phyloP scores from a whole-genome alignment of 2,888 invertebrate genomes.

The Acrocyrtus sp. region DNA sequence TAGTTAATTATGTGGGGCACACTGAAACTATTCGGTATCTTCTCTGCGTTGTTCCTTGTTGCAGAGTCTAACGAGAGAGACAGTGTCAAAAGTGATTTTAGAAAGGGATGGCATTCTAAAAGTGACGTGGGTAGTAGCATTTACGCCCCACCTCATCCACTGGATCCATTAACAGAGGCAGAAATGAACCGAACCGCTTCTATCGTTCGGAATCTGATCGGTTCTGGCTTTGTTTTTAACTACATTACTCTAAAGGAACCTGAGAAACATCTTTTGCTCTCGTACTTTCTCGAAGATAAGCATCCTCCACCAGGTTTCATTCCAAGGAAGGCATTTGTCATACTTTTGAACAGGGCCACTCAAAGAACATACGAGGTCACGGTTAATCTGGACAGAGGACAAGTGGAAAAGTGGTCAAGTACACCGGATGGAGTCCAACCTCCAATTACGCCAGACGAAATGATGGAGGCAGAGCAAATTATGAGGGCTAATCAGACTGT shows the following conservation, averaged over 20 bases:
- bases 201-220: conserved; percentile 17
- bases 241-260: conserved; percentile 42
- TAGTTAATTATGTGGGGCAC: no score
- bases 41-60: no score
- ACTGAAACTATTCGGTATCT: no score
- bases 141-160: conserved; percentile 29
- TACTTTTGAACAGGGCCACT: conserved; percentile 9
- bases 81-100: no score
- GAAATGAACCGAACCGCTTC: conserved; percentile 25
- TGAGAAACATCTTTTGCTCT: conserved; percentile 26
- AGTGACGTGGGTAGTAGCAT: no score
- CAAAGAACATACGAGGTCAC: conserved; percentile 15
- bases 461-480: conserved; percentile 12
- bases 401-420: conserved; percentile 30
- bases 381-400: conserved; percentile 35
- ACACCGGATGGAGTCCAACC: conserved; percentile 7
- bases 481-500: not conserved
- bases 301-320: conserved; percentile 4
- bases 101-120: no score
- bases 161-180: conserved; percentile 28
- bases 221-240: conserved; percentile 28
- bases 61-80: no score
- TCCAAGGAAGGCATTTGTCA: conserved; percentile 27
- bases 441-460: conserved; percentile 21
- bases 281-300: conserved; percentile 19